A percentile compares a stretch with the other conserved stretches of the same genome.
Evolutionary conservation across 1,140 invertebrate genomes (phyloP).

Genomic region (Drosophila ercepeae): DNA sequence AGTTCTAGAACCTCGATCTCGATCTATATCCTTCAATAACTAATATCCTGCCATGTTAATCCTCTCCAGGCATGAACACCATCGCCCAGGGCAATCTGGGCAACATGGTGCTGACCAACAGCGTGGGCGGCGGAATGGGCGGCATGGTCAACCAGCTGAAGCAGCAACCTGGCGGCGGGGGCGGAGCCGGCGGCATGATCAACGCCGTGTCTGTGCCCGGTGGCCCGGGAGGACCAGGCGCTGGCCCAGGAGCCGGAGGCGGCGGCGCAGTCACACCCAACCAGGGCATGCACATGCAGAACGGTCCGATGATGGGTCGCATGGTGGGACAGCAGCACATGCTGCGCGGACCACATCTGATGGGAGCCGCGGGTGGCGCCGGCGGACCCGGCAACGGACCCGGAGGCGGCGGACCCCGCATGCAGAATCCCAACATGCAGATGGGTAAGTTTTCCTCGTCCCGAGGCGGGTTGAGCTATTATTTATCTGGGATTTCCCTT

Average conservation of each 20-base stretch:
- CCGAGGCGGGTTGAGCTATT: not conserved
- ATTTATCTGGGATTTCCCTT: not conserved
- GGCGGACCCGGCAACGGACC: conserved; percentile 55
- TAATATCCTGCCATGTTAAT: not conserved
- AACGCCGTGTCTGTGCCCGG: conserved; percentile 78
- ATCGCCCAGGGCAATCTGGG: conserved; percentile 85
- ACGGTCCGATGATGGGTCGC: conserved; percentile 88
- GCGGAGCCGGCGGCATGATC: conserved; percentile 83
- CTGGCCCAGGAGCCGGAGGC: conserved; percentile 54
- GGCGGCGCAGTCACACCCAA: conserved; percentile 60
- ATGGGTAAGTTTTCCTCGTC: conserved; percentile 57
- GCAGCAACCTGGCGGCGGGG: conserved; percentile 85
- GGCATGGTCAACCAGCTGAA: conserved; percentile 55
- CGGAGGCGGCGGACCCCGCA: conserved; percentile 81
- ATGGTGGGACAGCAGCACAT: conserved; percentile 86
- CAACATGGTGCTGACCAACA: conserved; percentile 89
- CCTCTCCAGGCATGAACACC: conserved; percentile 86
- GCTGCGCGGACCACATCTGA: conserved; percentile 74
- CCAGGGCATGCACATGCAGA: conserved; percentile 86
- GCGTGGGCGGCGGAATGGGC: conserved; percentile 86
- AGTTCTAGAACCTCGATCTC: no score
- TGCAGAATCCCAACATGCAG: conserved; percentile 84
- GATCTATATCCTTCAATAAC: not conserved
- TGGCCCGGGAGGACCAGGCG: conserved; percentile 29
- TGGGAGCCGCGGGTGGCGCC: conserved; percentile 55